A percentile compares a stretch with the other conserved stretches of the same genome.
Conservation (phyloP, 1,140 invertebrate species). For the Ceratina japonica region DNA sequence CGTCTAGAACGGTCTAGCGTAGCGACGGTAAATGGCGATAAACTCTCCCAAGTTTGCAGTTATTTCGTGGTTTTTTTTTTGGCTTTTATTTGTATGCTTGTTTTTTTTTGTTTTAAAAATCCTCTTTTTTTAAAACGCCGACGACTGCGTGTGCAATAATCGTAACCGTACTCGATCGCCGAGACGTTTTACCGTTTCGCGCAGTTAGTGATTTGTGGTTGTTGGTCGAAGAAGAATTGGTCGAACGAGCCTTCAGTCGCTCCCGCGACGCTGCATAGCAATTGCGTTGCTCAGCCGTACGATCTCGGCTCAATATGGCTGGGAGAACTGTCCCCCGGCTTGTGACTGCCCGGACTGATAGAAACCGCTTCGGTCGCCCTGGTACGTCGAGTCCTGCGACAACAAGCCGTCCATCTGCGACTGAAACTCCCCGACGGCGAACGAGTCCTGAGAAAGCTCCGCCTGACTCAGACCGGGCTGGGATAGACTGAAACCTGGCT, state of each 20-base stretch:
- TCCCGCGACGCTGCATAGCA: conserved; percentile 78
- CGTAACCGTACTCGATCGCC: conserved; percentile 69
- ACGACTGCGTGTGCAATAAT: conserved; percentile 67
- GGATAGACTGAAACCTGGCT: conserved; percentile 83
- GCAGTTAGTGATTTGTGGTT: conserved; percentile 76
- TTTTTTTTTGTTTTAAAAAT: conserved; percentile 38
- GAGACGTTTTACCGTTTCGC: conserved; percentile 76
- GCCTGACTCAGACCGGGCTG: conserved; percentile 87
- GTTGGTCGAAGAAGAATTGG: conserved; percentile 77
- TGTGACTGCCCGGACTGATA: conserved; percentile 84
- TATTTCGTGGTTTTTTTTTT: conserved; percentile 34
- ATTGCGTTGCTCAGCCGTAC: conserved; percentile 78
- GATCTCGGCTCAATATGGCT: conserved; percentile 81
- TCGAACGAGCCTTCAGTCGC: conserved; percentile 79
- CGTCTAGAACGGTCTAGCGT: conserved; percentile 31
- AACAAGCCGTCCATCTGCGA: conserved; percentile 96
- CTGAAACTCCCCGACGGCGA: conserved; percentile 91
- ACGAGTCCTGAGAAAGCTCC: conserved; percentile 92
- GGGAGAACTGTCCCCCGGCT: conserved; percentile 80
- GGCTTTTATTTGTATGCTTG: conserved; percentile 24
- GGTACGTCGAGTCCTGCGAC: conserved; percentile 97
- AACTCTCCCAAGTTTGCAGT: conserved; percentile 34
- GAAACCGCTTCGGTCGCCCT: conserved; percentile 87
- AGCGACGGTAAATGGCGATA: conserved; percentile 33
- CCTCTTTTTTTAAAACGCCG: conserved; percentile 62